These are phyloP conservation scores for Labeo rohita DNA, from an alignment of 2,113 vertebrate species.

Conservation along the genomic window DNA sequence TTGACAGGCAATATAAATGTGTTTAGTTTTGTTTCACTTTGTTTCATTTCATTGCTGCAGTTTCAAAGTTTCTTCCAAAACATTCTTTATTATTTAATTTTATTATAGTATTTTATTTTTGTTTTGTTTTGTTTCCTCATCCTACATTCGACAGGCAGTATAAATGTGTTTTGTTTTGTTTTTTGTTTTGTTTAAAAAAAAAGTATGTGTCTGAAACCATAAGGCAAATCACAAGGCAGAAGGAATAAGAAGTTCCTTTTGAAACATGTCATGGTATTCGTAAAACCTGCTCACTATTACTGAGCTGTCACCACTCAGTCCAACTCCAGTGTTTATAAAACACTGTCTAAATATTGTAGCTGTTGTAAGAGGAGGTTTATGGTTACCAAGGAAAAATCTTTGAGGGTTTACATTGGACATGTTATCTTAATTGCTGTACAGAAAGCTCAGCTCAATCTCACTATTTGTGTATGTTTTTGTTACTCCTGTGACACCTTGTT, in stretches of 20 bases:
- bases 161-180: neutral
- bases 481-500: neutral
- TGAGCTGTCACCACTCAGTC: constrained; percentile 1
- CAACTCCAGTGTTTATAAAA: neutral
- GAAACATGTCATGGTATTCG: neutral
- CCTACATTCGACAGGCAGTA: too few relatives aligned
- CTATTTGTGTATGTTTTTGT: neutral
- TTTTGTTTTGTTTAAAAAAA: neutral
- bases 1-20: too few relatives aligned
- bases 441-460: constrained; percentile 6
- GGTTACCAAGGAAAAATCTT: neutral
- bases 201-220: neutral
- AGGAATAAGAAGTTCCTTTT: neutral
- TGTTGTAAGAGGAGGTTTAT: constrained; percentile 18
- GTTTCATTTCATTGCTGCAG: too few relatives aligned
- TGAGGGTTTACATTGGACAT: constrained; percentile 23
- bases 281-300: neutral
- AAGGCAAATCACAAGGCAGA: neutral
- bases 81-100: neutral
- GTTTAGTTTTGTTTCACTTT: neutral
- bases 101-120: neutral
- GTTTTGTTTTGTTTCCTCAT: neutral
- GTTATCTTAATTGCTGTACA: neutral
- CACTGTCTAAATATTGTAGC: constrained; percentile 43
- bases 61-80: too few relatives aligned